phyloP scores from a whole-genome alignment of 2,797 vertebrate species.

The Tapera naevia region DNA sequence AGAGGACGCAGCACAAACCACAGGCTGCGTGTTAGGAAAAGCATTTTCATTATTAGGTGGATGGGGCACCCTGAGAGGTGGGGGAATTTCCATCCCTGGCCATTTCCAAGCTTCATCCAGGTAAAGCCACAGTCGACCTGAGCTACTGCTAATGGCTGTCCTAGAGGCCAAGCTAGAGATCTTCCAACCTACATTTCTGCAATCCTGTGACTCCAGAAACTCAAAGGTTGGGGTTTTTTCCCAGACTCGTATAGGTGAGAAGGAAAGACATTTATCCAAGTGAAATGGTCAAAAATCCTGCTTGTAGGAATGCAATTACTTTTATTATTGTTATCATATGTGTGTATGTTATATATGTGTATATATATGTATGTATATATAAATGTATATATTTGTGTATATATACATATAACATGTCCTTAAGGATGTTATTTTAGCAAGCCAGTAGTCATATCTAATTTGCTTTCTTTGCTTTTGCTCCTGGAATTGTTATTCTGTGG shows the following conservation, averaged over 20 bases:
- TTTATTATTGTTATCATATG: neutral
- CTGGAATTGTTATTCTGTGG: neutral
- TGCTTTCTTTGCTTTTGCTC: neutral
- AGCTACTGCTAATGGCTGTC: neutral
- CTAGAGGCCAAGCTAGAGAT: neutral
- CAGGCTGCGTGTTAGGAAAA: neutral
- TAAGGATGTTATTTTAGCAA: neutral
- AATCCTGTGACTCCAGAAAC: neutral
- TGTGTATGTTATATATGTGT: neutral
- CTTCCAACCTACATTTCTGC: neutral
- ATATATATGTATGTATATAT: fast-evolving
- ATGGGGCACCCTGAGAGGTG: neutral
- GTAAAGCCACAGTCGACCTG: neutral
- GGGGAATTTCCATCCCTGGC: neutral
- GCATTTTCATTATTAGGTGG: neutral
- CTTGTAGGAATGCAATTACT: neutral
- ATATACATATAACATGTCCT: neutral
- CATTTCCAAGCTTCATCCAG: neutral
- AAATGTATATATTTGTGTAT: neutral
- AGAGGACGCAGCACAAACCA: neutral
- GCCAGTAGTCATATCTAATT: neutral
- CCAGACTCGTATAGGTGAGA: neutral
- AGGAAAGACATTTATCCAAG: neutral
- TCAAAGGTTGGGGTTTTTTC: neutral
- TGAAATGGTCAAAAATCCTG: neutral